phyloP scores from a whole-genome alignment of 2,797 vertebrate genomes.

The Pitangus sulphuratus region DNA sequence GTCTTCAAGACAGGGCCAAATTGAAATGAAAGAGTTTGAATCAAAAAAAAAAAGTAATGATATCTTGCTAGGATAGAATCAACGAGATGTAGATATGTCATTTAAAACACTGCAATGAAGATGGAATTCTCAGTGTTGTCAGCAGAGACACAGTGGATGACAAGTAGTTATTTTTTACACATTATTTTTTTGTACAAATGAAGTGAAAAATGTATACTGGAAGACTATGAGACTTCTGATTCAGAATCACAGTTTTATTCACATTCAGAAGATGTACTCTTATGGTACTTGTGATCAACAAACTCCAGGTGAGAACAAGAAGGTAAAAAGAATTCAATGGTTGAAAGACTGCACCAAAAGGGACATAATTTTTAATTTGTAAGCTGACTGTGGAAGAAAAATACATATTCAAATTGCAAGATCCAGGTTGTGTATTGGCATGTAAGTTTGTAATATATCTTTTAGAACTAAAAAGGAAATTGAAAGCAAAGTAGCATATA shows the following conservation, averaged over 20 bases:
- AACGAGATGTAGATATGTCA: background rate
- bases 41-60: background rate
- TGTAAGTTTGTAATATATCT: background rate
- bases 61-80: background rate
- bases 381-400: background rate
- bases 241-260: background rate
- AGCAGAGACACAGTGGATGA: background rate
- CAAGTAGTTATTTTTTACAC: background rate
- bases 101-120: background rate
- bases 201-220: background rate
- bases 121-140: rapidly evolving
- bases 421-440: background rate
- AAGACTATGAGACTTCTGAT: background rate
- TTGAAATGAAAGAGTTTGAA: background rate
- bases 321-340: background rate
- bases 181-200: background rate
- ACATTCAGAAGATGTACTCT: background rate
- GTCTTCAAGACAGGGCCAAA: background rate
- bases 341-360: background rate
- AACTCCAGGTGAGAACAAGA: background rate
- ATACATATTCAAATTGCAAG: background rate
- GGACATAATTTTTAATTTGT: background rate
- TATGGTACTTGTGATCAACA: background rate
- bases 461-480: background rate
- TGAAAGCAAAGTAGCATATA: background rate